phyloP scores from a whole-genome alignment of 2,113 vertebrate species.

The Salvator merianae region DNA sequence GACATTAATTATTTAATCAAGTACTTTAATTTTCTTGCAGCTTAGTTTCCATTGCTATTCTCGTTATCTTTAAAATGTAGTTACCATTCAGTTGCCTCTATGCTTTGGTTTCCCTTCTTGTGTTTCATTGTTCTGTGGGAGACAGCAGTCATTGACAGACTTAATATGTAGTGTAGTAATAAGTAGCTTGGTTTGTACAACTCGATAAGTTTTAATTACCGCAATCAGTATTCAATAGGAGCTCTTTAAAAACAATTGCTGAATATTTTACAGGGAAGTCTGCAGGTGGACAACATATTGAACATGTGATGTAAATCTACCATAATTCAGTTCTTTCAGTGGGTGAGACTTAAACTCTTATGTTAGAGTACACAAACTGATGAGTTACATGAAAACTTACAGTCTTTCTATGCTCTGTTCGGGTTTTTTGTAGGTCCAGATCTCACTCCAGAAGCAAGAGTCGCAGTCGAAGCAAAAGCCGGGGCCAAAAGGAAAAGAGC shows the following conservation, averaged over 20 bases:
- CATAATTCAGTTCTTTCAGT: background rate
- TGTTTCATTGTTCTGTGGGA: background rate
- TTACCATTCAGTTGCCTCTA: background rate
- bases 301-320: background rate
- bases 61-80: background rate
- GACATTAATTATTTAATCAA: background rate
- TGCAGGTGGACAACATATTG: background rate
- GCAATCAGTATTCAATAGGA: background rate
- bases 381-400: fast-evolving
- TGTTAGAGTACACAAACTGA: background rate
- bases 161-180: background rate
- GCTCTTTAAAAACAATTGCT: background rate
- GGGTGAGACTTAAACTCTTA: background rate
- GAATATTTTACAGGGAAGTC: background rate
- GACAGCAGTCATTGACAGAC: background rate
- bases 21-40: background rate
- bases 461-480: conserved; percentile 79
- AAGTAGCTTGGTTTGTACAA: background rate
- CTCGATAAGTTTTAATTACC: background rate
- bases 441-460: conserved; percentile 86
- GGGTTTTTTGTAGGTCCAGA: conserved; percentile 78
- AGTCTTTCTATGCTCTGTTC: conserved; percentile 20
- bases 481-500: conserved; percentile 83
- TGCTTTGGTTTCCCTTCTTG: background rate
- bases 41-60: background rate